Percentiles rank a stretch among this genome's conserved stretches.
Evolutionary conservation across 2,113 vertebrate species (phyloP).

Genomic region (Rutilus rutilus): DNA sequence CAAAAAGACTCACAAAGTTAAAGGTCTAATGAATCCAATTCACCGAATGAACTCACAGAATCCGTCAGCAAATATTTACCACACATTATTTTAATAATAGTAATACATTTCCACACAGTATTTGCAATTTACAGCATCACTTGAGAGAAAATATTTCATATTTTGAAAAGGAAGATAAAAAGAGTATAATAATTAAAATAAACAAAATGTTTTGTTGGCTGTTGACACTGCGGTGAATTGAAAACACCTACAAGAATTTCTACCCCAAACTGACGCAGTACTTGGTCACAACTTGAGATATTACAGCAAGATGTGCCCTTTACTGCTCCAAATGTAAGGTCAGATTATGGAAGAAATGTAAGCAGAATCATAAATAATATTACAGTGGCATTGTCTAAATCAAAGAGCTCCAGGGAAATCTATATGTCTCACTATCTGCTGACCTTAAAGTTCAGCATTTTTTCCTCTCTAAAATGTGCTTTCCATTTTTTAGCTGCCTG

Average conservation of each 20-base stretch:
- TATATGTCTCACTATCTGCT: slow-evolving; percentile 29
- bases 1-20: neutral
- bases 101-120: neutral
- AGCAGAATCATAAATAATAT: slow-evolving; percentile 31
- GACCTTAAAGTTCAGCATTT: slow-evolving; percentile 33
- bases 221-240: neutral
- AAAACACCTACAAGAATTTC: neutral
- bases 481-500: slow-evolving; percentile 22
- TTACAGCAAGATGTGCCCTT: neutral
- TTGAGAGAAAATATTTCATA: neutral
- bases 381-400: slow-evolving; percentile 23
- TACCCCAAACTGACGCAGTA: neutral
- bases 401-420: slow-evolving; percentile 35
- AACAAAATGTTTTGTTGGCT: neutral
- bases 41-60: neutral
- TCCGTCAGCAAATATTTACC: neutral
- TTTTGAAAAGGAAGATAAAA: neutral
- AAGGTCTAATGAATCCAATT: neutral
- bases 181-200: neutral
- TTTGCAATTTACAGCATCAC: neutral
- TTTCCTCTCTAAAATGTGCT: neutral
- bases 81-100: neutral
- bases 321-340: slow-evolving; percentile 5
- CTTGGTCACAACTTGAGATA: neutral
- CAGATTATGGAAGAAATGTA: slow-evolving; percentile 21